Percentiles rank a stretch among this genome's conserved stretches.
phyloP scores from a whole-genome alignment of 2,797 vertebrate species.

The Pseudochromis fuscus region DNA sequence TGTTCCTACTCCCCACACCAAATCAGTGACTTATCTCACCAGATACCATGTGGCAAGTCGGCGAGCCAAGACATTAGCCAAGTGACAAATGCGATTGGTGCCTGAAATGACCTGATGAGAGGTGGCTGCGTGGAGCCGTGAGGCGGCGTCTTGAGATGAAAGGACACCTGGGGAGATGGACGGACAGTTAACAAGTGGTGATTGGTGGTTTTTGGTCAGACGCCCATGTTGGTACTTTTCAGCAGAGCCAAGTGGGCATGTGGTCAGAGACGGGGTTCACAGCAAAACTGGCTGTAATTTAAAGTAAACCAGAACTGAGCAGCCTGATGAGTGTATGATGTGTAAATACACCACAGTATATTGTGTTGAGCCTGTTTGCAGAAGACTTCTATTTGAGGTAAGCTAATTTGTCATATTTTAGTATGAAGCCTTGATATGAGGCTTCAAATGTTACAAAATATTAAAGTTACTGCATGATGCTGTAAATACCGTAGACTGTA shows the following conservation, averaged over 20 bases:
- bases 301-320: too few species aligned
- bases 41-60: conserved; percentile 33
- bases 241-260: conserved; percentile 20
- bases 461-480: too few species aligned
- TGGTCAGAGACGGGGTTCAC: conserved; percentile 6
- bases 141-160: conserved; percentile 12
- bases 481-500: too few species aligned
- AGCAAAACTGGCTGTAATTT: background rate
- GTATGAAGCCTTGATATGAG: too few species aligned
- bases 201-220: conserved; percentile 25
- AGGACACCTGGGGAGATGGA: background rate
- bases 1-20: background rate
- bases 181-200: conserved; percentile 1
- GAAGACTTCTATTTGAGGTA: too few species aligned
- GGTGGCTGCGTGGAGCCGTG: conserved; percentile 9
- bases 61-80: conserved; percentile 22
- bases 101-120: conserved; percentile 2
- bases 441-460: too few species aligned
- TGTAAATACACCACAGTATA: too few species aligned
- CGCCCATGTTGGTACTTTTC: background rate
- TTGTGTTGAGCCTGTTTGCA: too few species aligned
- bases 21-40: conserved; percentile 34
- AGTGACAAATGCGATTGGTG: conserved; percentile 25
- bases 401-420: too few species aligned
- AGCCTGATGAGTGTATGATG: too few species aligned